Base-by-base conservation (phyloP, 2,888 invertebrate genomes). In the Idaea biselata region DNA sequence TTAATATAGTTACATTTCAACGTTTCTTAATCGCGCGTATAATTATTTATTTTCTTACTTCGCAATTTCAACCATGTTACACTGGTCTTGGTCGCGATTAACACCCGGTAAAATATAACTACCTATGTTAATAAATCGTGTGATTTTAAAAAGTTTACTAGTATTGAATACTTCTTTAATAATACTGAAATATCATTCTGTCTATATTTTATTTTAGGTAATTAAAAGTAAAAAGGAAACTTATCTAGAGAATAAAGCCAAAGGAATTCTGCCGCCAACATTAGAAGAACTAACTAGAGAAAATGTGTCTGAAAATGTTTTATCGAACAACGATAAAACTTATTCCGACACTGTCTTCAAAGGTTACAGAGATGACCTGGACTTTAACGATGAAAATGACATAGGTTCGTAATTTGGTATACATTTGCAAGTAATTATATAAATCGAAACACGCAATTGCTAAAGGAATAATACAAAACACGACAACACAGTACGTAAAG, bases 371-470 rank as follows among this genome's bases (percentile, higher is more conserved):
- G 97, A 97, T 77, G 97, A 97, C 86, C 90, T 97, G 69, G 97
- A 97, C 77, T 95, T 94, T 62, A 95, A 96, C 66, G 97, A 97
- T 77, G 96, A 97, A 80, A 95, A 95, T 75, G 96, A 97, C 83
- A 93, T 97, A 60, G 96, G 95, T 93, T 71, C 83, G 88, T 63
- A 59, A 16, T 55, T 55, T 58, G 11, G 53, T 60, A 55, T 32
- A 57, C 32, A 61, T 72, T 70, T 54, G 59, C 64, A 63, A 71
- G 60, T 59, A 55, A 62, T 63, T 60, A 55, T 59, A 18, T 17
- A 59, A 75, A 94, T 73, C 92, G 94, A 56, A 94, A 95, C 70
- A 95, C 96, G 0, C 88, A 94, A 1, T 93, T 91, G 64, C 44
- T 14, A 7, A 44, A 11, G 44, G 44, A 44, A 44, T 44, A 44